Percentiles rank a stretch among this genome's conserved stretches.
phyloP scores from a whole-genome alignment of 1,140 invertebrate genomes.

The Calephelis virginiensis region DNA sequence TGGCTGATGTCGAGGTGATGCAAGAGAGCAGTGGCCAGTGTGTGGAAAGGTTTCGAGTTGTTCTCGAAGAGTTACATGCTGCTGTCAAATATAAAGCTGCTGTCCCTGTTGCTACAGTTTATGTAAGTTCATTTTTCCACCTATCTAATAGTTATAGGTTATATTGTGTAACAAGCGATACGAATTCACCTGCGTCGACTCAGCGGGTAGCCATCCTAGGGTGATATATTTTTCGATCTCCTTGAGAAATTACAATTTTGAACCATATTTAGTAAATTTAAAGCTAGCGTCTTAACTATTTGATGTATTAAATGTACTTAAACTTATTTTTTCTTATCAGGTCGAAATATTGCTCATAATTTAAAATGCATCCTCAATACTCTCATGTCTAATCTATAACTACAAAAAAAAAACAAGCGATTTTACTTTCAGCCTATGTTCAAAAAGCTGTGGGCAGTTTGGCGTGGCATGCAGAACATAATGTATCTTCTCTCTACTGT shows the following conservation, averaged over 20 bases:
- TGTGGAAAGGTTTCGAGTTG: conserved; percentile 48
- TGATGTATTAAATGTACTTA: too few relatives aligned
- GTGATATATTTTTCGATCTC: too few relatives aligned
- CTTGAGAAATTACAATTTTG: too few relatives aligned
- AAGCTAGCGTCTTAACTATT: too few relatives aligned
- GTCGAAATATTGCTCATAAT: neutral
- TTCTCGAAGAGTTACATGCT: conserved; percentile 78
- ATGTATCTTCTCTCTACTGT: conserved; percentile 81
- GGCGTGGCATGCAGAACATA: conserved; percentile 82
- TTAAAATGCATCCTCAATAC: neutral
- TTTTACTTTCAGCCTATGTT: conserved; percentile 80
- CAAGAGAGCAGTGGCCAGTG: conserved; percentile 66
- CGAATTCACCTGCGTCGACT: too few relatives aligned
- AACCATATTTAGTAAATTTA: too few relatives aligned
- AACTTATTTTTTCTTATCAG: too few relatives aligned
- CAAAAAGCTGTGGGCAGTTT: conserved; percentile 80
- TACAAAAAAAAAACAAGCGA: neutral
- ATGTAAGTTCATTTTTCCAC: conserved; percentile 73
- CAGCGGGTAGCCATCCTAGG: too few relatives aligned
- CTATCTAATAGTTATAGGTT: too few relatives aligned
- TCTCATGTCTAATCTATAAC: too few relatives aligned
- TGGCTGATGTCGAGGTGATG: conserved; percentile 77
- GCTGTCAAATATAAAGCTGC: conserved; percentile 81
- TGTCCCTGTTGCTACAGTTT: conserved; percentile 81
- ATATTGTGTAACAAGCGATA: too few relatives aligned